phyloP scores from a whole-genome alignment of 2,797 vertebrate genomes.

The Nothura maculosa region DNA sequence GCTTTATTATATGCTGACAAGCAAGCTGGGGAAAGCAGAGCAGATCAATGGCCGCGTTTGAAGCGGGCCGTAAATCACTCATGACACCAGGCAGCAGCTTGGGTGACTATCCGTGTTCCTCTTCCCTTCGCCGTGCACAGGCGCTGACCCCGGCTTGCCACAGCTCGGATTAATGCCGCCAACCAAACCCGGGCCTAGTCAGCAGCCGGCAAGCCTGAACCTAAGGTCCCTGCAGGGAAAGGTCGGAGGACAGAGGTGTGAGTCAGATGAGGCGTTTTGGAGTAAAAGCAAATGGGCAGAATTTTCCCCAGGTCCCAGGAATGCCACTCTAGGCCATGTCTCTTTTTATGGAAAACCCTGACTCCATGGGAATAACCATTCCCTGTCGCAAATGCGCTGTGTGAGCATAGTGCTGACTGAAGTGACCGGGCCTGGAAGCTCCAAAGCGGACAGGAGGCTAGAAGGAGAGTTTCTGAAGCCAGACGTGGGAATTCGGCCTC shows the following conservation, averaged over 20 bases:
- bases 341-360: background rate
- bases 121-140: slow-evolving; percentile 16
- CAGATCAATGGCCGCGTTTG: slow-evolving; percentile 60
- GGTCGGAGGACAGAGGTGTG: background rate
- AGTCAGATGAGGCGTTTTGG: background rate
- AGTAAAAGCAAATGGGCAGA: background rate
- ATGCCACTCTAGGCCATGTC: accelerated
- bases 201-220: background rate
- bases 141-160: slow-evolving; percentile 24
- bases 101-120: slow-evolving; percentile 38
- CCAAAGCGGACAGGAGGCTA: background rate
- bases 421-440: background rate
- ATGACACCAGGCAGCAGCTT: slow-evolving; percentile 67
- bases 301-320: background rate
- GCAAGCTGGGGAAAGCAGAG: slow-evolving; percentile 30
- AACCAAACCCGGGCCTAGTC: background rate
- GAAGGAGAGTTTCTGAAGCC: background rate
- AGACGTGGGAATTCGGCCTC: slow-evolving; percentile 51
- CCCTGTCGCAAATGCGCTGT: accelerated
- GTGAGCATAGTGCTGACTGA: accelerated
- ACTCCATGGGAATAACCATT: background rate
- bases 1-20: slow-evolving; percentile 45
- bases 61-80: slow-evolving; percentile 37
- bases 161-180: background rate
- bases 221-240: background rate